Evolutionary conservation across 2,113 vertebrate species (phyloP).

Genomic region (Notarius quadriscutis): DNA sequence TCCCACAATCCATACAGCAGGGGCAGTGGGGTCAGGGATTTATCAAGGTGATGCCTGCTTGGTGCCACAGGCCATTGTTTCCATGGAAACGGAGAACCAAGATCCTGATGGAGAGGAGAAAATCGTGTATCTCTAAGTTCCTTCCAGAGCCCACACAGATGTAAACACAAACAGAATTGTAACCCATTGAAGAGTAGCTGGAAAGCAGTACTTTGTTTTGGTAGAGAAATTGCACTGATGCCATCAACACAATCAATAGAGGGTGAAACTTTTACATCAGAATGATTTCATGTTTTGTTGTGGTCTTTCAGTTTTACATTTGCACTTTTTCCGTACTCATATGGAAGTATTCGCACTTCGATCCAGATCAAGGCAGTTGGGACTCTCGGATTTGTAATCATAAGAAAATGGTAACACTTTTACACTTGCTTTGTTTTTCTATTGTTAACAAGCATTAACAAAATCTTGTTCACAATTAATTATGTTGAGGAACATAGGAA

Average conservation of each 20-base stretch:
- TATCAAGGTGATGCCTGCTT: constrained; percentile 59
- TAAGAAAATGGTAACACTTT: background rate
- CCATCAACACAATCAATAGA: background rate
- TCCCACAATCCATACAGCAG: constrained; percentile 55
- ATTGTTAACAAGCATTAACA: background rate
- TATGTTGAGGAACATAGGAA: background rate
- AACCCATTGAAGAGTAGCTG: constrained; percentile 11
- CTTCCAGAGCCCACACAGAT: background rate
- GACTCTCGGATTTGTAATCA: background rate
- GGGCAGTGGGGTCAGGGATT: constrained; percentile 49
- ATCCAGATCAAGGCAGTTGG: background rate
- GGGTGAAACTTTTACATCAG: background rate
- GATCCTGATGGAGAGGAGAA: constrained; percentile 80
- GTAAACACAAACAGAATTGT: background rate
- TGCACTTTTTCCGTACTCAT: constrained; percentile 1
- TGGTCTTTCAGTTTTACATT: background rate
- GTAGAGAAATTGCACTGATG: constrained; percentile 16
- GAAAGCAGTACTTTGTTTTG: background rate
- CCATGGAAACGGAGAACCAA: constrained; percentile 69
- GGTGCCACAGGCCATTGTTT: constrained; percentile 59
- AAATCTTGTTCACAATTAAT: background rate
- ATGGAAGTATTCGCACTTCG: background rate
- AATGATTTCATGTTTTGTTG: background rate
- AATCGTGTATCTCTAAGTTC: constrained; percentile 88
- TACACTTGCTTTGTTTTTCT: background rate